Evolutionary conservation across 2,888 invertebrate genomes (phyloP), one percentile per base, ranked within the genome.

Genomic region (Plusia festucae): DNA sequence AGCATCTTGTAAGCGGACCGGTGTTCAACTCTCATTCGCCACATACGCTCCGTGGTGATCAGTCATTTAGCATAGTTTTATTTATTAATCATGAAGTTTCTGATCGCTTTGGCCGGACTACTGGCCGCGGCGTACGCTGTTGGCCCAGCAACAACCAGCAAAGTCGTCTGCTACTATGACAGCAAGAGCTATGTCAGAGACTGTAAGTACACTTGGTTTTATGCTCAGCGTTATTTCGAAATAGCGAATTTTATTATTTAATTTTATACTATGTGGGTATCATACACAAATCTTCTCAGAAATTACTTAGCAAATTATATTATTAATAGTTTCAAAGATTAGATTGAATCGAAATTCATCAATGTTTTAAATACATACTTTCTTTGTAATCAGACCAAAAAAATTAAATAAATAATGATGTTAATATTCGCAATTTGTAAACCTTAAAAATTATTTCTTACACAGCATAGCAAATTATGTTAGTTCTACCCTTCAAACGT

Each of bases 151-250:
- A 83, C 88, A 93, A 27, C 95, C 65, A 90, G 90, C 83, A 97
- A 97, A 92, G 96, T 97, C 55, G 92, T 97, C 82, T 97, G 97
- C 87, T 97, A 96, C 88, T 97, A 97, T 91, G 96, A 97, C 89
- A 96, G 96, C 90, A 96, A 95, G 87, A 96, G 97, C 76, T 96
- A 95, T 88, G 95, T 96, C 83, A 95, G 97, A 85, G 95, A 96
- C 94, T 97, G 97, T 97, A 92, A 96, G 95, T 95, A 67, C 57
- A 30, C 8, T 68, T 64, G 65, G 60, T 63, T 55, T 70, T 69
- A 74, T 78, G 90, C 90, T 87, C 65, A 69, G 91, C 91, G 90
- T 79, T 73, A 68, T 75, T 75, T 60, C 55, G 22, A 55, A 55
- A 65, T 66, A 27, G 82, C 81, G 83, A 81, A 79, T 78, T 81